Conservation (phyloP, 2,797 vertebrate species). For the Pipistrellus nathusii region DNA sequence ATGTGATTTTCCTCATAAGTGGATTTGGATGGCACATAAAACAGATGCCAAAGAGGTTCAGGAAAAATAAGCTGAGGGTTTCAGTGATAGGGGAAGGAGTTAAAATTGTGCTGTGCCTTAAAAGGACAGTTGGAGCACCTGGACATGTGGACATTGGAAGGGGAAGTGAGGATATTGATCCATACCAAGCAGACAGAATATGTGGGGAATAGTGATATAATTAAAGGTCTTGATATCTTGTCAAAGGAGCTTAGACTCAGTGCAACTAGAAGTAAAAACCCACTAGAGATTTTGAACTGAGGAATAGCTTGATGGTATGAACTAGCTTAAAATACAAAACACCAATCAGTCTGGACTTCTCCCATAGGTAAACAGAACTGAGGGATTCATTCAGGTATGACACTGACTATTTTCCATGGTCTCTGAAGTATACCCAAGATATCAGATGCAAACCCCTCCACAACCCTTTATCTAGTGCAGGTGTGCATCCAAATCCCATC, state of each 20-base stretch:
- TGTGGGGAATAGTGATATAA: background rate
- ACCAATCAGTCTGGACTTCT: slow-evolving; percentile 8
- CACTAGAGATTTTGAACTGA: slow-evolving; percentile 40
- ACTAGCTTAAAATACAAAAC: slow-evolving; percentile 52
- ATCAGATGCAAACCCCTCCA: background rate
- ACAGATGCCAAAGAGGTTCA: background rate
- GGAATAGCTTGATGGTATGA: slow-evolving; percentile 23
- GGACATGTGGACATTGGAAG: background rate
- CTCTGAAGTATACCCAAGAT: background rate
- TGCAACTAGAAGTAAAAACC: slow-evolving; percentile 40
- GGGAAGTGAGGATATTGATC: background rate
- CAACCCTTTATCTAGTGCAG: background rate
- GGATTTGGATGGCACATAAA: background rate
- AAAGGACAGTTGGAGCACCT: background rate
- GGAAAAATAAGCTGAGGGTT: background rate
- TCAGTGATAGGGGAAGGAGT: background rate
- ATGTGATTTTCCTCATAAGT: background rate
- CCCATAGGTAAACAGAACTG: slow-evolving; percentile 9
- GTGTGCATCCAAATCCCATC: background rate
- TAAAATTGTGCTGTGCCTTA: background rate
- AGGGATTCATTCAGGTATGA: slow-evolving; percentile 60
- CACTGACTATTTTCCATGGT: background rate
- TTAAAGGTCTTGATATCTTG: slow-evolving; percentile 51
- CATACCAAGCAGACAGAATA: background rate
- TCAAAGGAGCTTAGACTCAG: slow-evolving; percentile 56